Conservation (phyloP, 2,113 vertebrate genomes). For the Myrmecobius fasciatus region DNA sequence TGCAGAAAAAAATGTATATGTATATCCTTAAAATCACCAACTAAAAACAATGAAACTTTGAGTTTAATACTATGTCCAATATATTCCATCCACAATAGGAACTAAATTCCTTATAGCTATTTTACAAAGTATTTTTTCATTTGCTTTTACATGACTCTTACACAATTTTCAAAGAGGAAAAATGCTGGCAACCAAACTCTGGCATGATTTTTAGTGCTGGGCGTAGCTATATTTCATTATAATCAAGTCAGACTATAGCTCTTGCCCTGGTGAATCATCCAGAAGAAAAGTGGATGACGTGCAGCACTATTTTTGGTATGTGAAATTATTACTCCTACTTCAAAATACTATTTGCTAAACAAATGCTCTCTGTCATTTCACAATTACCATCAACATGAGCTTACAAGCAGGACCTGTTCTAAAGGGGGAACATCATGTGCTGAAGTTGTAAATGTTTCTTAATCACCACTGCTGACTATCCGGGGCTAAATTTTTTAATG, state of each 20-base stretch:
- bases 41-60: constrained; percentile 19
- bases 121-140: background rate
- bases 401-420: constrained; percentile 24
- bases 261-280: background rate
- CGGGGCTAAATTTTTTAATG: constrained; percentile 51
- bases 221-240: constrained; percentile 14
- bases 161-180: background rate
- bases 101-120: background rate
- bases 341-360: constrained; percentile 53
- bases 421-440: constrained; percentile 24
- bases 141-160: background rate
- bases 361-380: constrained; percentile 47
- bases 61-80: background rate
- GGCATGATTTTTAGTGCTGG: background rate
- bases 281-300: constrained; percentile 8
- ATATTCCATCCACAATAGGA: background rate
- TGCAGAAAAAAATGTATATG: background rate
- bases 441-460: constrained; percentile 50
- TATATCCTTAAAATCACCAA: constrained; percentile 11
- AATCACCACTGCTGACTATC: constrained; percentile 47
- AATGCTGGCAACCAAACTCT: background rate
- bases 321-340: constrained; percentile 30
- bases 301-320: background rate
- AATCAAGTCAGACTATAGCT: background rate
- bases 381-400: constrained; percentile 57